Percentiles rank a stretch among this genome's conserved stretches.
phyloP scores from a whole-genome alignment of 2,888 invertebrate species.

The Drosophila stalkeri region DNA sequence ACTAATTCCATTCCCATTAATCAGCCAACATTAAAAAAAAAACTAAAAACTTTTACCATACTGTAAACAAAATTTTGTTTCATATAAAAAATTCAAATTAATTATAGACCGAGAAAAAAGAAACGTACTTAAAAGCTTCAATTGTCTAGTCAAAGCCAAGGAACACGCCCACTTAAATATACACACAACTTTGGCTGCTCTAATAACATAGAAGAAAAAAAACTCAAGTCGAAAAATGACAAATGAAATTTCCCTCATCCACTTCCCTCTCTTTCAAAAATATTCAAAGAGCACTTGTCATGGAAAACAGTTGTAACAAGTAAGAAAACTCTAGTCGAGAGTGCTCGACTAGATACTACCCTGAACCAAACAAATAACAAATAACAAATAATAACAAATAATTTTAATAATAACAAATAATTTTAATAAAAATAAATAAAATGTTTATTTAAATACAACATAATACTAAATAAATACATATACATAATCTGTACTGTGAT shows the following conservation, averaged over 20 bases:
- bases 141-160: conserved; percentile 18
- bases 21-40: not conserved
- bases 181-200: conserved; percentile 23
- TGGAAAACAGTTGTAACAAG: conserved; percentile 70
- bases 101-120: conserved; percentile 16
- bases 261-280: not conserved
- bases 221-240: conserved; percentile 34
- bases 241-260: conserved; percentile 7
- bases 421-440: too few relatives aligned
- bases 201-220: conserved; percentile 36
- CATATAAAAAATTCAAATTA: conserved; percentile 37
- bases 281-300: conserved; percentile 67
- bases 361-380: too few relatives aligned
- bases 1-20: not conserved
- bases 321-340: too few relatives aligned
- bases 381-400: too few relatives aligned
- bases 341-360: too few relatives aligned
- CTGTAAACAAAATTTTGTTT: conserved; percentile 22
- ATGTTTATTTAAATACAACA: too few relatives aligned
- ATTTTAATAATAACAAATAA: too few relatives aligned
- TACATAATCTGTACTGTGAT: too few relatives aligned
- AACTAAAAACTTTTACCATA: not conserved
- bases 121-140: conserved; percentile 19
- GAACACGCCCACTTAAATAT: conserved; percentile 57
- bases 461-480: too few relatives aligned